Conservation (phyloP, 2,113 vertebrate species). For the Arothron firmamentum region DNA sequence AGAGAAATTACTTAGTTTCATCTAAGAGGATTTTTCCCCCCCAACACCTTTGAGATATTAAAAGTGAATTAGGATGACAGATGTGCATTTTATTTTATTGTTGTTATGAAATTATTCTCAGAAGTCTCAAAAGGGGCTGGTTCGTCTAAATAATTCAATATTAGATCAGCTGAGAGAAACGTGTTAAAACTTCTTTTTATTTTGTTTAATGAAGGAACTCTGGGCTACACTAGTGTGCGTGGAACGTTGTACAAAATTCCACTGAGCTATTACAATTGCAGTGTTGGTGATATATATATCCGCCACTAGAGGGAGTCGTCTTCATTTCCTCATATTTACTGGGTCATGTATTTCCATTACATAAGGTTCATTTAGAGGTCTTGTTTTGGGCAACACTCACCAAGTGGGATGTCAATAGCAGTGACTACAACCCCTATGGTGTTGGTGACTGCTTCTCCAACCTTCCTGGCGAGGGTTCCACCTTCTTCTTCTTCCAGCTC, state of each 20-base stretch:
- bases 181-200: too few species aligned
- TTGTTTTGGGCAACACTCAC: slow-evolving; percentile 69
- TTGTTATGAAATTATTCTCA: too few species aligned
- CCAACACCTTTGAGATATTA: too few species aligned
- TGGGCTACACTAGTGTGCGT: background rate
- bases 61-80: too few species aligned
- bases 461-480: slow-evolving; percentile 92
- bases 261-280: too few species aligned
- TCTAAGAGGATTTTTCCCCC: too few species aligned
- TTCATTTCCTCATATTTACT: slow-evolving; percentile 1
- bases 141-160: too few species aligned
- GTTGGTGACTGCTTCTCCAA: slow-evolving; percentile 96
- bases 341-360: slow-evolving; percentile 25
- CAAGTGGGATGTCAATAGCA: slow-evolving; percentile 97
- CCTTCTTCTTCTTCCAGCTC: slow-evolving; percentile 88
- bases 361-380: slow-evolving; percentile 22
- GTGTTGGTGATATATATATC: slow-evolving; percentile 7
- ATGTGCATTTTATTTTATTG: too few species aligned
- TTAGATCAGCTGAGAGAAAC: too few species aligned
- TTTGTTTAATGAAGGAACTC: background rate
- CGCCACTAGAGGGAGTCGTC: slow-evolving; percentile 54
- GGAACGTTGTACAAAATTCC: background rate
- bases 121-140: too few species aligned
- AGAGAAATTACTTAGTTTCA: too few species aligned
- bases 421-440: slow-evolving; percentile 94